phyloP scores from a whole-genome alignment of 2,888 invertebrate species.

The Bombyx huttoni region DNA sequence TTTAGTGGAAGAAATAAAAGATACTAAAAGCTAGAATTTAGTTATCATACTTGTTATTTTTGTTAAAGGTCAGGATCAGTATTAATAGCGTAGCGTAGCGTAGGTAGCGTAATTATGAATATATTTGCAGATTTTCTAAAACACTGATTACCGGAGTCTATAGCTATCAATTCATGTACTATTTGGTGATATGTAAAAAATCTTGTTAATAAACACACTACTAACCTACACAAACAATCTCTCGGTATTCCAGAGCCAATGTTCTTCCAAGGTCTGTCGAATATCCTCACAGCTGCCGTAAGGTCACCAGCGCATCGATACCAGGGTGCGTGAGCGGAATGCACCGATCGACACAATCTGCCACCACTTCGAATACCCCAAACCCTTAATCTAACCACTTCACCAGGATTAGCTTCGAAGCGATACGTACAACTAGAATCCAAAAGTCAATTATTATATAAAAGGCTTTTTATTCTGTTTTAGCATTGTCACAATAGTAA shows the following conservation, averaged over 20 bases:
- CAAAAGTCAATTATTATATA: neutral
- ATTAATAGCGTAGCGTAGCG: no score
- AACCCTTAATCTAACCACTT: conserved; percentile 82
- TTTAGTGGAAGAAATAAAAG: neutral
- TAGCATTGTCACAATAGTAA: neutral
- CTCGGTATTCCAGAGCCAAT: conserved; percentile 77
- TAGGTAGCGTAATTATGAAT: no score
- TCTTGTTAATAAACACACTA: neutral
- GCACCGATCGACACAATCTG: conserved; percentile 70
- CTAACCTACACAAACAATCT: conserved; percentile 83
- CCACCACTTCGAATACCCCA: conserved; percentile 79
- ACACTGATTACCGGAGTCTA: no score
- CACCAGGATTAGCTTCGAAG: conserved; percentile 88
- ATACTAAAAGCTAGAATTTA: no score
- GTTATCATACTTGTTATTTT: no score
- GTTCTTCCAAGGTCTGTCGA: conserved; percentile 80
- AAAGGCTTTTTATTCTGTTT: neutral
- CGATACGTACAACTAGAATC: conserved; percentile 84
- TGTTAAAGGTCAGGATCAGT: no score
- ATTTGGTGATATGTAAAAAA: no score
- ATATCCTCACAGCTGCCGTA: conserved; percentile 79
- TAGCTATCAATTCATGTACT: no score
- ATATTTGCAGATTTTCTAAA: no score
- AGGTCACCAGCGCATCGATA: conserved; percentile 80
- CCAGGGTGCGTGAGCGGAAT: conserved; percentile 77